phyloP scores from a whole-genome alignment of 2,113 vertebrate genomes.

The Ariopsis seemanni region DNA sequence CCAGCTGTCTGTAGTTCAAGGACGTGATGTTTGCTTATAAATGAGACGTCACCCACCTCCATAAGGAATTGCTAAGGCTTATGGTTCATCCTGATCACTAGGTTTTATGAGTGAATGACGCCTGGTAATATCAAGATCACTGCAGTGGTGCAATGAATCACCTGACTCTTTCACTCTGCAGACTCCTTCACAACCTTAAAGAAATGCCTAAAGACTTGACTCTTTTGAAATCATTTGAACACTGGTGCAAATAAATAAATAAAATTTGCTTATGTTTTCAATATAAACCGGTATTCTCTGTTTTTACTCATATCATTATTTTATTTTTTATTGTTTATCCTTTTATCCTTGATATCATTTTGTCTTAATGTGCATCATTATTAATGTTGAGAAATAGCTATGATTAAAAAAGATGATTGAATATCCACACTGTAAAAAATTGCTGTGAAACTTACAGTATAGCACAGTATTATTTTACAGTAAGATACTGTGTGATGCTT shows the following conservation, averaged over 20 bases:
- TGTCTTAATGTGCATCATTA: not conserved
- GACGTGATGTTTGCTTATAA: not conserved
- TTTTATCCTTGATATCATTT: too few species aligned
- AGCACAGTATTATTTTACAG: too few species aligned
- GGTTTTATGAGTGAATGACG: not conserved
- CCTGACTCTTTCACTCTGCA: not conserved
- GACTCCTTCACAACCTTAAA: not conserved
- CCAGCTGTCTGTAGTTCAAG: not conserved
- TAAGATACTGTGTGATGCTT: too few species aligned
- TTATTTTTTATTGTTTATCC: not conserved
- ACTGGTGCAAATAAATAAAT: not conserved
- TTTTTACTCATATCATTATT: not conserved
- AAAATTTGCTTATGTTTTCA: not conserved
- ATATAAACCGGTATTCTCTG: not conserved
- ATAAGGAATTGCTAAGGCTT: not conserved
- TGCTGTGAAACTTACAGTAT: too few species aligned
- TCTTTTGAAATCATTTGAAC: not conserved
- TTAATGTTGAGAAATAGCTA: not conserved
- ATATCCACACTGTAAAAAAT: not conserved
- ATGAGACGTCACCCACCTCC: not conserved
- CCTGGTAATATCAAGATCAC: not conserved
- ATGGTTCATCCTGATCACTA: not conserved
- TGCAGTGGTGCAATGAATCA: not conserved
- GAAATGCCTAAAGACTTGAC: not conserved
- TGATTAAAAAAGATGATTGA: not conserved